Evolutionary conservation across 2,113 vertebrate species (phyloP), one percentile per base, ranked within the genome.

Genomic region (Percopsis transmontana): DNA sequence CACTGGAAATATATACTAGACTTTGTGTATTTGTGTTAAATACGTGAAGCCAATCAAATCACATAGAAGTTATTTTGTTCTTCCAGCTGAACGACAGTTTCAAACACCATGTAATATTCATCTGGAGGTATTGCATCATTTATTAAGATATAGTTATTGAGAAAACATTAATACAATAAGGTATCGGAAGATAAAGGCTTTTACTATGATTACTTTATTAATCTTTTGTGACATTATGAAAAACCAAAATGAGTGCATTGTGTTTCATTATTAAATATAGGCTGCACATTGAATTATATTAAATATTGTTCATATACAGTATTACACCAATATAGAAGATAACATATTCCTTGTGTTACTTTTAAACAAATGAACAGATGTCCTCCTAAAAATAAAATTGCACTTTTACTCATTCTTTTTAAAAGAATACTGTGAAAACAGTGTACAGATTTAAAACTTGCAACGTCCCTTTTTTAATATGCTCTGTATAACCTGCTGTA

Each of bases 201-300:
- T 52, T 52, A 23, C 10, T 52, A 23, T 11, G 19, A 51, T 58
- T 0, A 42, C 62, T 74, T 74, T 79, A 74, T 19, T 48, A 15
- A 42, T 58, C 3, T 21, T 52, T 15, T 9, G n/a, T 52, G 50
- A 21, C 50, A 33, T 7, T 33, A 33, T 33, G 27, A 33, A n/a
- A n/a, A n/a, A 33, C 3, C 27, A 33, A 33, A 33, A 6, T 33
- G 7, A 33, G 27, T 33, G 27, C 27, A 1, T 4, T 33, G 27
- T 33, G n/a, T 52, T 48, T 18, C n/a, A 48, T 8, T n/a, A 48
- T 48, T 18, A n/a, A 18, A n/a, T 44, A 5, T 44, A 15, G 11
- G 42, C n/a, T 19, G 1, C 1, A 19, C 16, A 50, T 19, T 50
- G 18, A 1, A 50, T 50, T 50, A 19, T 19, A 50, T 47, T n/a